Evolutionary conservation across 2,797 vertebrate species (phyloP).

Genomic region (Monodelphis domestica): DNA sequence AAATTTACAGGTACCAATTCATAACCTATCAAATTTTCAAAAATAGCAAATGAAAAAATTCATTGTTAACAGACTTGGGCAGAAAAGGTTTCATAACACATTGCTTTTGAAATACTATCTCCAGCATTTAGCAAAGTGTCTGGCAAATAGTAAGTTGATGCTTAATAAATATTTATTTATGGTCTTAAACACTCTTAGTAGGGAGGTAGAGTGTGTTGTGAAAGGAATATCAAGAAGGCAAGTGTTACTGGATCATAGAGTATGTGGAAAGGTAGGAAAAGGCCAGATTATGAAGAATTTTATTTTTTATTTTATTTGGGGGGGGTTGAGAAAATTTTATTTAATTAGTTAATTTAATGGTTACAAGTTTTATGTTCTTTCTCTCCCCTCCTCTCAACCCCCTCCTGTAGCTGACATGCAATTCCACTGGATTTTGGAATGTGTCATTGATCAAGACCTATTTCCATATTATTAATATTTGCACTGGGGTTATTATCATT

Average conservation of each 20-base stretch:
- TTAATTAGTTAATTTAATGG: too few relatives aligned
- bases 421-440: too few relatives aligned
- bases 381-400: too few relatives aligned
- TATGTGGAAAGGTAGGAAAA: neutral
- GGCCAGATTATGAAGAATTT: neutral
- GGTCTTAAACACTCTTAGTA: neutral
- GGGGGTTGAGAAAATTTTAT: too few relatives aligned
- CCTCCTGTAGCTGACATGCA: too few relatives aligned
- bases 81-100: neutral
- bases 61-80: neutral
- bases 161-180: neutral
- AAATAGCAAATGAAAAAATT: neutral
- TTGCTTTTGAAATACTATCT: neutral
- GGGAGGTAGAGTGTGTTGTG: neutral
- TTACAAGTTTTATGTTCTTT: too few relatives aligned
- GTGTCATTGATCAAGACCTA: too few relatives aligned
- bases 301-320: too few relatives aligned
- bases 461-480: too few relatives aligned
- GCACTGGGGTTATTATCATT: too few relatives aligned
- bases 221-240: neutral
- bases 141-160: neutral
- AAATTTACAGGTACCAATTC: neutral
- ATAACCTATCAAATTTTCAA: neutral
- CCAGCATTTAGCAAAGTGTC: neutral
- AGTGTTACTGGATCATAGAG: neutral